These are phyloP conservation scores for Alaudala cheleensis DNA, from an alignment of 2,113 vertebrate species.

Conservation along the genomic window DNA sequence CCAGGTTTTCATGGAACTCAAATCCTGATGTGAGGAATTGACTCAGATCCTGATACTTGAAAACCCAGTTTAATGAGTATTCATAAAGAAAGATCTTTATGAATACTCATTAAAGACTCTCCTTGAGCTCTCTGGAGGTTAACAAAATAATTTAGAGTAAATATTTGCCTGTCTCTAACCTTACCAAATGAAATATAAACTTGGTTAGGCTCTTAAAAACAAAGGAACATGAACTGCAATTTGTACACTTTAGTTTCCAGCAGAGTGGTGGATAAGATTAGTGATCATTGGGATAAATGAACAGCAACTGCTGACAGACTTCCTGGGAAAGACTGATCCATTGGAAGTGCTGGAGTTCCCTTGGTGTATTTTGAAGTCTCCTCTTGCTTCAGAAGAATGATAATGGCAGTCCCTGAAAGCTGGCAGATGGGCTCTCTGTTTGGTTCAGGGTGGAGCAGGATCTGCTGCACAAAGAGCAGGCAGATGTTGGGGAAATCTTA, in stretches of 20 bases:
- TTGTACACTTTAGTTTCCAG: neutral
- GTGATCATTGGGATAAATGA: neutral
- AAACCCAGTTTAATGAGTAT: neutral
- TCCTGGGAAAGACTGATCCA: neutral
- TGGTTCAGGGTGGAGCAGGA: neutral
- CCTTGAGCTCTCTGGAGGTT: neutral
- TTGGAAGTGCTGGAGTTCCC: neutral
- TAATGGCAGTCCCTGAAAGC: neutral
- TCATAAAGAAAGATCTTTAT: neutral
- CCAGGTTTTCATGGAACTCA: rapidly evolving
- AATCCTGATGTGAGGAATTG: neutral
- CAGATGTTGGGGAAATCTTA: neutral
- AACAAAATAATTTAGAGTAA: neutral
- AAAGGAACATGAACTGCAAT: neutral
- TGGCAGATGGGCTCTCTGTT: neutral
- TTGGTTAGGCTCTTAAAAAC: neutral
- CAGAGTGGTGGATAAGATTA: neutral
- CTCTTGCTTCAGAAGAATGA: neutral
- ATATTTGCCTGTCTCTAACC: neutral
- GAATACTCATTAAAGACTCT: neutral
- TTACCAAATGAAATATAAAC: neutral
- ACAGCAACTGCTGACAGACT: neutral
- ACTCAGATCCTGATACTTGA: neutral
- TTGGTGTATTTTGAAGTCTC: neutral
- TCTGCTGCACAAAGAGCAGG: neutral